Evolutionary conservation across 1,140 invertebrate species (phyloP).

Genomic region (Drosophila melanogaster): DNA sequence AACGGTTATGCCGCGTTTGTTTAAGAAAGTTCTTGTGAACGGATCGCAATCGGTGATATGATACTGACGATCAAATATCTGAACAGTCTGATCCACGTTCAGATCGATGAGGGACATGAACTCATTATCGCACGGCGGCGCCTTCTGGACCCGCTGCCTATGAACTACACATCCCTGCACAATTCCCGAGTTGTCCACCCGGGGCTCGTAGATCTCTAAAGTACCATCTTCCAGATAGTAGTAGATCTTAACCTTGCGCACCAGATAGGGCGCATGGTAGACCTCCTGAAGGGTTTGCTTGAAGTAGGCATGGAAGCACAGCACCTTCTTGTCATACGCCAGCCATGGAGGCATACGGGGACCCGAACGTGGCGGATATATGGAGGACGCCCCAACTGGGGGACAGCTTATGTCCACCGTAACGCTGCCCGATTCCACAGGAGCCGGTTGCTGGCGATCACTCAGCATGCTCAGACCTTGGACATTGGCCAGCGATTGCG

Average conservation of each 20-base stretch:
- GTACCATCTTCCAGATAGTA: constrained; percentile 97
- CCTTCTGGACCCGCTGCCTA: constrained; percentile 68
- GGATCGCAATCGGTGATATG: constrained; percentile 92
- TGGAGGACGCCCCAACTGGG: constrained; percentile 85
- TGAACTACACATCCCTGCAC: constrained; percentile 87
- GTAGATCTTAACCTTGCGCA: constrained; percentile 92
- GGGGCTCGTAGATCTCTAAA: constrained; percentile 91
- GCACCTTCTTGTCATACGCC: constrained; percentile 93
- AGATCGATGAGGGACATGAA: constrained; percentile 74
- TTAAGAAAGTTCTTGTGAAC: constrained; percentile 93
- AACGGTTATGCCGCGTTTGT: constrained; percentile 92
- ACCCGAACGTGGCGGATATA: constrained; percentile 89
- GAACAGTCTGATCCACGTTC: constrained; percentile 71
- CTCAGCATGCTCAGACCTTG: constrained; percentile 84
- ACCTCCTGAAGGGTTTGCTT: constrained; percentile 93
- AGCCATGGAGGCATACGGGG: constrained; percentile 92
- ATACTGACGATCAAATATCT: constrained; percentile 80
- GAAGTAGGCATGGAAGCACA: constrained; percentile 94
- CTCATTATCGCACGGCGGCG: constrained; percentile 72
- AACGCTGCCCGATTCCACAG: constrained; percentile 50
- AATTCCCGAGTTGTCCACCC: constrained; percentile 90
- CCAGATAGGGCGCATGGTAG: constrained; percentile 87
- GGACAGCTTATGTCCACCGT: constrained; percentile 70
- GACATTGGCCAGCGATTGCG: constrained; percentile 65
- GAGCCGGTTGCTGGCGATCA: constrained; percentile 55